Base-by-base conservation (phyloP, 2,797 vertebrate species). In the Phoxinus dragarum region DNA sequence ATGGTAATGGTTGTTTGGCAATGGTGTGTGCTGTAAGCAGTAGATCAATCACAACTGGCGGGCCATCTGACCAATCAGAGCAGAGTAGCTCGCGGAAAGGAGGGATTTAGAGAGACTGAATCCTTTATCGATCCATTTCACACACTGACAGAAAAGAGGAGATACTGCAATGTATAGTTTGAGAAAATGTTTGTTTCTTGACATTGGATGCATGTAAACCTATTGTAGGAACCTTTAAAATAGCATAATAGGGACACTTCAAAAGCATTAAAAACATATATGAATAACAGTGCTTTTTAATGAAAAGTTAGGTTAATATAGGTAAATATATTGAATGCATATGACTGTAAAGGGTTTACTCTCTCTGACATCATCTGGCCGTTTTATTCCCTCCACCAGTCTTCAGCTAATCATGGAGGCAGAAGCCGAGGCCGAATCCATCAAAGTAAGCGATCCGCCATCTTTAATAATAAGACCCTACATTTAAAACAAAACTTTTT, bases 341-440 rank as follows among this genome's bases (percentile, higher is more conserved):
- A n/a, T n/a, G n/a, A 64, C 61, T 64, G n/a, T 61, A 31, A 64
- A 34, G 23, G 4, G 7, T 49, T 61, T n/a, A n/a, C 40, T 69
- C 14, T 64, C n/a, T 67, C 71, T 88, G 61, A 23, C 68, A 78
- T 10, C 47, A 21, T 69, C 17, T 34, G 42, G 44, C 73, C 12
- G 73, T n/a, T 86, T 11, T 84, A 1, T 86, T 44, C 6, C 17
- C 27, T 47, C 3, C 56, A 7, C 52, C 87, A 98, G 97, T 84
- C 91, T 95, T 36, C 96, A 97, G 90, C 88, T 97, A 88, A 96
- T 98, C 85, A 98, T 97, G 95, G 96, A 97, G 90, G 97, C 97
- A 0, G 97, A 98, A 80, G 97, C 97, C 0, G 96, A 98, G 85
- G 96, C 97, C 0, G 96, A 98, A 84, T 91, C 97, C 12, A 96